Conservation (phyloP, 2,113 vertebrate species). For the Sardina pilchardus region DNA sequence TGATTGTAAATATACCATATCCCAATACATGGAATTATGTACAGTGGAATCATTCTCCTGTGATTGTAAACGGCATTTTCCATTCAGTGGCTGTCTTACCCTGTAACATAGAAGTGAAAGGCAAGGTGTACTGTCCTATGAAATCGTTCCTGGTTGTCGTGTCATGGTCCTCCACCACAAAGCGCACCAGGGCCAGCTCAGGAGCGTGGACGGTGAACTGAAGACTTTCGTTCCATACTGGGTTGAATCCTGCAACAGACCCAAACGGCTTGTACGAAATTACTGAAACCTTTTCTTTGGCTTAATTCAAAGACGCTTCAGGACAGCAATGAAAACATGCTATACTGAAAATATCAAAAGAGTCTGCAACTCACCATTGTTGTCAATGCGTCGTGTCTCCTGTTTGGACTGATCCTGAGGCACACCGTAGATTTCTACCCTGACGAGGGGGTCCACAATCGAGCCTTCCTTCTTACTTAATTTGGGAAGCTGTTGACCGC, state of each 20-base stretch:
- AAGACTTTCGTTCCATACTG: slow-evolving; percentile 84
- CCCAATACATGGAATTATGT: too few species aligned
- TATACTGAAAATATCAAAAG: background rate
- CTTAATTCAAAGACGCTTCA: background rate
- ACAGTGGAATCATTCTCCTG: background rate
- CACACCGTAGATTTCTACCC: slow-evolving; percentile 86
- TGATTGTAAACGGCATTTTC: background rate
- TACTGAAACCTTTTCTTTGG: background rate
- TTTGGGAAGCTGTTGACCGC: slow-evolving; percentile 93
- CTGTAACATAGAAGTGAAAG: slow-evolving; percentile 82
- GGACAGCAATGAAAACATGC: background rate
- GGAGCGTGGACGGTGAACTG: slow-evolving; percentile 82
- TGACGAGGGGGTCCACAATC: slow-evolving; percentile 89
- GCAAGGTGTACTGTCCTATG: slow-evolving; percentile 90
- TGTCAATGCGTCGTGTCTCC: slow-evolving; percentile 87
- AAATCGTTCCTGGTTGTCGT: slow-evolving; percentile 88
- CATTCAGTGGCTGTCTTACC: slow-evolving; percentile 70
- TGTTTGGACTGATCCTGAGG: slow-evolving; percentile 77
- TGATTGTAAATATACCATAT: background rate
- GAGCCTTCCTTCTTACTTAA: slow-evolving; percentile 84
- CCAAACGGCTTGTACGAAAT: background rate
- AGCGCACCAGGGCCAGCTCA: slow-evolving; percentile 87
- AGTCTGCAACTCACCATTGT: slow-evolving; percentile 82
- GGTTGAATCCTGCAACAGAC: slow-evolving; percentile 85
- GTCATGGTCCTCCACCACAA: slow-evolving; percentile 90